These are phyloP conservation scores for Drosophila hawaiiensis DNA, from an alignment of 2,888 invertebrate genomes.

Conservation along the genomic window DNA sequence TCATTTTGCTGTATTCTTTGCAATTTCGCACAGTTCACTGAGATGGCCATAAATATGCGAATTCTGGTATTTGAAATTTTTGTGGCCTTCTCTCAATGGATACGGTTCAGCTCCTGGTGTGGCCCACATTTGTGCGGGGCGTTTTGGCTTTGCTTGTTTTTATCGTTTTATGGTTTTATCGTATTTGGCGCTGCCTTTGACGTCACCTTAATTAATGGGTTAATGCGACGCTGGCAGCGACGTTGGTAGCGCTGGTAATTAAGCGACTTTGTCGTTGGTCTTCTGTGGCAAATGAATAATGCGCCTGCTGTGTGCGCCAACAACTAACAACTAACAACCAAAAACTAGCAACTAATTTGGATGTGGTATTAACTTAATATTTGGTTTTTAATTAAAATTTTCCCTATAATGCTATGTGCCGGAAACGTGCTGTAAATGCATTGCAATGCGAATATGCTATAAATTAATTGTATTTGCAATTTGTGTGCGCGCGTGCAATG, in stretches of 20 bases:
- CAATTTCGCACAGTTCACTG: slow-evolving; percentile 43
- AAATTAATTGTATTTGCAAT: slow-evolving; percentile 75
- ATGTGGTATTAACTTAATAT: slow-evolving; percentile 75
- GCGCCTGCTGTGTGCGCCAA: slow-evolving; percentile 53
- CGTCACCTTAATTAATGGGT: slow-evolving; percentile 81
- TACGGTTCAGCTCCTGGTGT: slow-evolving; percentile 6
- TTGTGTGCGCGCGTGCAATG: slow-evolving; percentile 42
- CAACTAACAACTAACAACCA: slow-evolving; percentile 19
- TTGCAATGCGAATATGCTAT: slow-evolving; percentile 54
- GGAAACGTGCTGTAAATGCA: slow-evolving; percentile 48
- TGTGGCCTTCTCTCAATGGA: slow-evolving; percentile 40
- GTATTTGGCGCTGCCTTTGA: slow-evolving; percentile 75
- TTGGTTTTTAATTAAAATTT: slow-evolving; percentile 64
- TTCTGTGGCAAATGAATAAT: slow-evolving; percentile 77
- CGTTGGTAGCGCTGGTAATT: slow-evolving; percentile 69
- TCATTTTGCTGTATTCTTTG: slow-evolving; percentile 52
- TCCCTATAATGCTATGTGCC: slow-evolving; percentile 27
- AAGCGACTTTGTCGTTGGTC: slow-evolving; percentile 79
- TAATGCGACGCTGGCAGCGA: slow-evolving; percentile 69
- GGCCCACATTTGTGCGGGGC: slow-evolving; percentile 26
- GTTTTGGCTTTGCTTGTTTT: slow-evolving; percentile 45
- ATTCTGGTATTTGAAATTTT: slow-evolving; percentile 64
- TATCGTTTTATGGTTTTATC: slow-evolving; percentile 72
- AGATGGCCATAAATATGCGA: slow-evolving; percentile 71
- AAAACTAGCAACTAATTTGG: slow-evolving; percentile 64